Evolutionary conservation across 2,797 vertebrate genomes (phyloP), one percentile per base, ranked within the genome.

Genomic region (Melanotaenia pygmaea): DNA sequence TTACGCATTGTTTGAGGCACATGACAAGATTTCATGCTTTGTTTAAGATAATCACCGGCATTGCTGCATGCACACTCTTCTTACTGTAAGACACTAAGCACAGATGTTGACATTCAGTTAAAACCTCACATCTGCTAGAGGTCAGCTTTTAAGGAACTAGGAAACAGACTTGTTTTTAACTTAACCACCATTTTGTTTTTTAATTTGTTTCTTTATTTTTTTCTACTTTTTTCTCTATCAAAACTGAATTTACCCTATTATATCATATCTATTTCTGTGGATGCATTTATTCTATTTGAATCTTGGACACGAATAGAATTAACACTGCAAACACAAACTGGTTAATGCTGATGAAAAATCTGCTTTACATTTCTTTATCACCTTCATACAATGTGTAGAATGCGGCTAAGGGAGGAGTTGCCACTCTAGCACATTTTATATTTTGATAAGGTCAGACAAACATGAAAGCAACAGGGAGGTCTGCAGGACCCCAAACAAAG

Each of bases 141-240:
- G 59, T 67, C 8, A 47, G 66, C 58, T 63, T 82, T 86, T 87
- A 61, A 81, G 81, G 79, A 86, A 82, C 63, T 67, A 81, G 62
- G 51, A 69, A 18, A 26, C 18, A 32, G 12, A 5, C 3, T 56
- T 40, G 32, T 66, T 67, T 76, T 38, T 62, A 59, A 37, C 54
- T 71, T 56, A 18, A 22, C 14, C 51, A 57, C 35, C 35, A 26
- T 61, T 43, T 62, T 72, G 8, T 45, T n/a, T 22, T 6, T 28
- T n/a, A 14, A 38, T 70, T 61, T 14, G 30, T 30, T 30, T 30
- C 4, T 30, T 30, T 45, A 18, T 5, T 7, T 60, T n/a, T 30
- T 11, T 0, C 4, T 26, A 30, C 30, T 37, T 40, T 12, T 34
- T 7, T 47, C 40, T 32, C 1, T 16, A 56, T 56, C 28, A 56